These are phyloP conservation scores for Empidonax traillii DNA, from an alignment of 2,113 vertebrate genomes.

Conservation along the genomic window DNA sequence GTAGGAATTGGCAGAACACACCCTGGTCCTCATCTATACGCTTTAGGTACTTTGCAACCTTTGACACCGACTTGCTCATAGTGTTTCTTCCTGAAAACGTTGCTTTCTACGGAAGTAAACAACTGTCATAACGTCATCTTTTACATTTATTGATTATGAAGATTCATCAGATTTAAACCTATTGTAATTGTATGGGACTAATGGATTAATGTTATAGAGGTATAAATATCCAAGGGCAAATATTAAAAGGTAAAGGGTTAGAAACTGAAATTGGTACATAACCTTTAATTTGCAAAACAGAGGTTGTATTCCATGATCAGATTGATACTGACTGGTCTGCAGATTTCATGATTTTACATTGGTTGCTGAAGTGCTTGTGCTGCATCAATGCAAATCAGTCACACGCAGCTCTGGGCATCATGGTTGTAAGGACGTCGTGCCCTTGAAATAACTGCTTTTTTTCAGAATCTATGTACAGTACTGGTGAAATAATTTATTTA, in stretches of 20 bases:
- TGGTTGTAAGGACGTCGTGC: neutral
- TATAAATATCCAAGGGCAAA: neutral
- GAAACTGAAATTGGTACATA: neutral
- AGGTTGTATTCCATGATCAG: neutral
- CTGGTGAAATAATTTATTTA: neutral
- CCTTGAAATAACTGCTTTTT: neutral
- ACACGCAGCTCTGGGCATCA: rapidly evolving
- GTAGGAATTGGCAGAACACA: neutral
- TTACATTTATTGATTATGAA: neutral
- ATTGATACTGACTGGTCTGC: neutral
- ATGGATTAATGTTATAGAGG: neutral
- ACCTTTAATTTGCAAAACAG: neutral
- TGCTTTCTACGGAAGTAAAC: neutral
- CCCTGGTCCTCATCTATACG: neutral
- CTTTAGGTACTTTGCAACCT: neutral
- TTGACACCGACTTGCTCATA: neutral
- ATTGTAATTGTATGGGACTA: neutral
- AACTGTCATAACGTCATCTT: neutral
- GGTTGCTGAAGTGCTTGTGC: neutral
- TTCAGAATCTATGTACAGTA: neutral
- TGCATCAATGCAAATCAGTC: neutral
- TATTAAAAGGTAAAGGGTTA: neutral
- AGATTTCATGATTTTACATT: neutral
- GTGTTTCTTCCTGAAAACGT: neutral
- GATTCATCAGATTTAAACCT: neutral